phyloP scores from a whole-genome alignment of 2,113 vertebrate genomes.

The Lepus europaeus region DNA sequence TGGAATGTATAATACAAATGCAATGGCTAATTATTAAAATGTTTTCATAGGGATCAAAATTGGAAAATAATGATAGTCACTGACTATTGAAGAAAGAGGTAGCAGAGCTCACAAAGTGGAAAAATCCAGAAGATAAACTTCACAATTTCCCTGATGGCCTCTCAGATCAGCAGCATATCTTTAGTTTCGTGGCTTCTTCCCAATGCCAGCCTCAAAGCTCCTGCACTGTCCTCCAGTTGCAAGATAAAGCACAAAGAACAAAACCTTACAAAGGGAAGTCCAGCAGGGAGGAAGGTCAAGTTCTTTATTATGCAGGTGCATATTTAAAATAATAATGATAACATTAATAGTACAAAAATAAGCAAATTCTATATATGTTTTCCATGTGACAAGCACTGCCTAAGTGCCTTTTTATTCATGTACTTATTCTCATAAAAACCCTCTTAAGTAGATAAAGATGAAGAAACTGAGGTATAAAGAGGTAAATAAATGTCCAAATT shows the following conservation, averaged over 20 bases:
- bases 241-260: background rate
- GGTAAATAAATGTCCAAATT: background rate
- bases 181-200: background rate
- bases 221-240: background rate
- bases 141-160: background rate
- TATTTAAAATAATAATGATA: background rate
- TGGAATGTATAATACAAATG: background rate
- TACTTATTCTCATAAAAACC: background rate
- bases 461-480: background rate
- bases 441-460: background rate
- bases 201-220: background rate
- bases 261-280: background rate
- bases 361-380: background rate
- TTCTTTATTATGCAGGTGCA: background rate
- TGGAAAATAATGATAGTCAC: background rate
- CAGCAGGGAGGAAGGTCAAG: background rate
- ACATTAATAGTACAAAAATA: background rate
- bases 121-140: background rate
- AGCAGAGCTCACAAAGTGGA: background rate
- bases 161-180: background rate
- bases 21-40: background rate
- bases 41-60: background rate
- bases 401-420: background rate
- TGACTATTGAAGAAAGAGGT: background rate
- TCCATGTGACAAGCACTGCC: background rate